phyloP scores from a whole-genome alignment of 2,888 invertebrate genomes.

The Chrysopilus asiliformis region DNA sequence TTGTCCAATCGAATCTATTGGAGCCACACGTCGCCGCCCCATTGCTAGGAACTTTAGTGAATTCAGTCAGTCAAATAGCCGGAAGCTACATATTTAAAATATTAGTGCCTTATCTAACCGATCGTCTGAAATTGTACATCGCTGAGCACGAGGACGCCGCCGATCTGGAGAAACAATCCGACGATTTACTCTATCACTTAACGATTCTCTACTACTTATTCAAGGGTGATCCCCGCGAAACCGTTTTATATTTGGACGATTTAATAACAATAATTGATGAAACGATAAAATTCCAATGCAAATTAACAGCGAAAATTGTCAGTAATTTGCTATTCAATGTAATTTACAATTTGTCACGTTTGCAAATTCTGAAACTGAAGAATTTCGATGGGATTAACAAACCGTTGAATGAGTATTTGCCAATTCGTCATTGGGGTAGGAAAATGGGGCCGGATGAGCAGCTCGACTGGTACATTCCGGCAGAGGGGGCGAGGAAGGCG shows the following conservation, averaged over 20 bases:
- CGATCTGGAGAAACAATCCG: slow-evolving; percentile 63
- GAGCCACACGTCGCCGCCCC: slow-evolving; percentile 75
- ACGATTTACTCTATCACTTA: slow-evolving; percentile 64
- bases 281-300: slow-evolving; percentile 53
- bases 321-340: slow-evolving; percentile 47
- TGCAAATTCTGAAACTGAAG: slow-evolving; percentile 50
- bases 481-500: slow-evolving; percentile 49
- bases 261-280: slow-evolving; percentile 52
- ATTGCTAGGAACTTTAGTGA: slow-evolving; percentile 59
- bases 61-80: slow-evolving; percentile 50
- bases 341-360: slow-evolving; percentile 44
- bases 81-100: slow-evolving; percentile 55
- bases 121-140: slow-evolving; percentile 46
- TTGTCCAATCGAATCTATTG: slow-evolving; percentile 59
- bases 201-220: slow-evolving; percentile 58
- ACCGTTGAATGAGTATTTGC: slow-evolving; percentile 55
- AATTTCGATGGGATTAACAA: slow-evolving; percentile 46
- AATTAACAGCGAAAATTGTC: slow-evolving; percentile 50
- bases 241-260: slow-evolving; percentile 51
- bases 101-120: slow-evolving; percentile 59
- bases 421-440: slow-evolving; percentile 68
- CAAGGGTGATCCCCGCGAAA: slow-evolving; percentile 47
- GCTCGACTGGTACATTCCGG: slow-evolving; percentile 68
- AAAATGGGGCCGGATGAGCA: slow-evolving; percentile 43
- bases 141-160: slow-evolving; percentile 50